Conservation (phyloP, 1,140 invertebrate genomes). For the Calephelis nemesis region DNA sequence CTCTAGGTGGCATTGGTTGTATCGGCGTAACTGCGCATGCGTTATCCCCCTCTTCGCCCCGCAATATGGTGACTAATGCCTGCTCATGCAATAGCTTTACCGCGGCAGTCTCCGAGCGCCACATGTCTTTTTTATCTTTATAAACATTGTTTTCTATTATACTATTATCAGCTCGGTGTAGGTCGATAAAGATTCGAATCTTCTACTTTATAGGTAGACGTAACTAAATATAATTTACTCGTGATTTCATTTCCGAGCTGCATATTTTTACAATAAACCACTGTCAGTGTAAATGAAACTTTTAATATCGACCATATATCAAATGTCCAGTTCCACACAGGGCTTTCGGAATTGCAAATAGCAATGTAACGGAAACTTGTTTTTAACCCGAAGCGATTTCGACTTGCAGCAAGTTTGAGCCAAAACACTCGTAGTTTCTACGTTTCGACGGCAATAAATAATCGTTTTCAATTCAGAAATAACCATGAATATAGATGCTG, state of each 20-base stretch:
- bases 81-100: too few relatives aligned
- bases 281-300: slow-evolving; percentile 11
- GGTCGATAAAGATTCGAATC: too few relatives aligned
- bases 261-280: slow-evolving; percentile 10
- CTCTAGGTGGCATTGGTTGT: too few relatives aligned
- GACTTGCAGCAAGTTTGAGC: slow-evolving; percentile 3
- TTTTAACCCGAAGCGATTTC: slow-evolving; percentile 4
- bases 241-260: background rate
- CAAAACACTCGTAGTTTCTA: background rate
- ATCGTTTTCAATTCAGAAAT: slow-evolving; percentile 5
- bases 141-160: background rate
- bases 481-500: background rate
- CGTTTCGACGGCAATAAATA: background rate
- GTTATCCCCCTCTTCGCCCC: too few relatives aligned
- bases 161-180: background rate
- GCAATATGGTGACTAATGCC: too few relatives aligned
- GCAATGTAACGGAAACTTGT: slow-evolving; percentile 4
- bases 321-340: slow-evolving; percentile 6
- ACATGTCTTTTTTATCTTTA: too few relatives aligned
- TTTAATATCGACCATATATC: background rate
- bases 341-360: background rate
- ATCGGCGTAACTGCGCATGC: too few relatives aligned
- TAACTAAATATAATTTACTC: background rate
- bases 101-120: too few relatives aligned
- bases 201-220: background rate